Base-by-base conservation (phyloP, 2,797 vertebrate genomes). In the Epinephelus coioides region DNA sequence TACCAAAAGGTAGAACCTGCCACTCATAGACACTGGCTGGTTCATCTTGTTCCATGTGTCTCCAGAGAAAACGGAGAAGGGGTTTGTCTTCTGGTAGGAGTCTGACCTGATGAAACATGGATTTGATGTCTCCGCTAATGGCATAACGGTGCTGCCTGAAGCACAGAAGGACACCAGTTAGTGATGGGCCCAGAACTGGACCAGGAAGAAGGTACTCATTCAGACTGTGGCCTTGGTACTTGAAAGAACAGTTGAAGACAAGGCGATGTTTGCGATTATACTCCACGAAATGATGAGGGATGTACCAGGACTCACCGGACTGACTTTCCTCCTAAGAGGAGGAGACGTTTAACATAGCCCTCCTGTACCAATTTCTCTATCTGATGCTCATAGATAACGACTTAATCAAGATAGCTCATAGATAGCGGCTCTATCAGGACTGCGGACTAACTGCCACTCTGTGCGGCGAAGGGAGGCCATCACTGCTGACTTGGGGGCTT, bases 181-280 rank as follows among this genome's bases (percentile, higher is more conserved):
- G 43, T 12, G 43, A 44, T 15, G 69, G 43, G 11, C 17, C 27
- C 11, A 57, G 43, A 2, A 54, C 59, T 12, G 38, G 38, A 8
- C 38, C 38, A 23, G 44, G 43, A 18, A 60, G 13, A 25, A 60
- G 56, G 13, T 38, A 27, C 25, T 38, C 44, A 53, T 68, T 67
- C 12, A 67, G 63, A 54, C 57, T 50, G 2, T 25, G 9, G 1
- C 60, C 53, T 57, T 34, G 71, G 14, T 34, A 78, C 3, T 47
- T 17, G 68, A 65, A 78, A 2, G 25, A 78, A 30, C 76, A 71
- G 13, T 71, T 76, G 17, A 68, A 76, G 9, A 69, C 61, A 11
- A 54, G n/a, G 2, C 23, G 30, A 18, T 73, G 53, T 19, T 78
- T 79, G 15, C 62, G 46, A 19, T 67, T 72, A 25, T 79, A 55